A percentile compares a stretch with the other conserved stretches of the same genome.
Conservation (phyloP, 30 jellyfish, hydroid and myxozoan species). For the Catostylus mosaicus region DNA sequence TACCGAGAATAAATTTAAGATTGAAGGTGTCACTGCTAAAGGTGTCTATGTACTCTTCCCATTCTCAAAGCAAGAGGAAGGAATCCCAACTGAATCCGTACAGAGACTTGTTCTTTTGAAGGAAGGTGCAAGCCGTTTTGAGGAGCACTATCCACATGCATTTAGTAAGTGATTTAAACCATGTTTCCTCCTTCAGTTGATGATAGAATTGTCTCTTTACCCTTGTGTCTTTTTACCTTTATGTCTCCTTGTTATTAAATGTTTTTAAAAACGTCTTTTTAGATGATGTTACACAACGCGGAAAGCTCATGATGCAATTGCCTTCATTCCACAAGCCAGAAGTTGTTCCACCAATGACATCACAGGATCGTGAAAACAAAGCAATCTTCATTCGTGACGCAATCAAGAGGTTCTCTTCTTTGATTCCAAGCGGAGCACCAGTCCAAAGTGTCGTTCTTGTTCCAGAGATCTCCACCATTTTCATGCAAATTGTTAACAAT, state of each 20-base stretch:
- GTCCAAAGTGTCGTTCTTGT: conserved; percentile 53
- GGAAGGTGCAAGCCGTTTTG: conserved; percentile 65
- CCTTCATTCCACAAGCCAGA: conserved; percentile 68
- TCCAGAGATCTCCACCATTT: conserved; percentile 54
- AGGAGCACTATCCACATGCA: conserved; percentile 21
- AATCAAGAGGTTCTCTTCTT: conserved; percentile 40
- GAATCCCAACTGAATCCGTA: conserved; percentile 43
- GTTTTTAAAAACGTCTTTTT: neutral
- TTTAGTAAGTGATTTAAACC: conserved; percentile 2
- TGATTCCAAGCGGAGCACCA: conserved; percentile 60
- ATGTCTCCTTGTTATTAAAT: neutral
- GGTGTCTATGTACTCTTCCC: conserved; percentile 68
- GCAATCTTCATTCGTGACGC: conserved; percentile 41
- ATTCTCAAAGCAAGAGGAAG: conserved; percentile 54
- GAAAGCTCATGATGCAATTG: conserved; percentile 57
- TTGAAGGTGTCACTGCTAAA: conserved; percentile 63
- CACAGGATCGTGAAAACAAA: conserved; percentile 29
- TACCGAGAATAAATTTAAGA: conserved; percentile 51
- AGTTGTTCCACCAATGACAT: conserved; percentile 44
- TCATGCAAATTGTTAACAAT: conserved; percentile 57
- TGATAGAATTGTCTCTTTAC: too few relatives aligned
- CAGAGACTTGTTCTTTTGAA: conserved; percentile 47
- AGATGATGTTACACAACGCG: conserved; percentile 41
- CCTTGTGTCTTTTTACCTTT: too few relatives aligned
- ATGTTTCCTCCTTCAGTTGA: neutral